These are phyloP conservation scores for Macroramphosus scolopax DNA, from an alignment of 2,797 vertebrate genomes.

Conservation along the genomic window DNA sequence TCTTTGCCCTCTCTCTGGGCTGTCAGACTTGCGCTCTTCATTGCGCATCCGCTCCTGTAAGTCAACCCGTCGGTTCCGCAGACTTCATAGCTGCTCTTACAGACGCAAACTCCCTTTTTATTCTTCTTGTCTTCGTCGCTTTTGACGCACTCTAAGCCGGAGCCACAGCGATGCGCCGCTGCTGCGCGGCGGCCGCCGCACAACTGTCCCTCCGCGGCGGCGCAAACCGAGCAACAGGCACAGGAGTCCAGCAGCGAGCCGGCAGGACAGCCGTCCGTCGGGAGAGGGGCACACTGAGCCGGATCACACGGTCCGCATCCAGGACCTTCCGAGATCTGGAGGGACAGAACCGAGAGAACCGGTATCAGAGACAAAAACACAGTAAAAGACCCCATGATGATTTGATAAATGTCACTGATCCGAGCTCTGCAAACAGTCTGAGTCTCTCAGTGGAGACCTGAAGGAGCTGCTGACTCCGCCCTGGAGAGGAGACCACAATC, in stretches of 20 bases:
- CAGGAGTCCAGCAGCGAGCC: conserved; percentile 78
- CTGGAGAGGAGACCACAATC: no score
- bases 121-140: conserved; percentile 75
- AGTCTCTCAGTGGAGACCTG: no score
- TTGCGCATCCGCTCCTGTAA: conserved; percentile 82
- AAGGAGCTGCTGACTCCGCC: no score
- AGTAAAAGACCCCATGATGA: conserved; percentile 24
- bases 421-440: neutral
- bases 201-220: conserved; percentile 78
- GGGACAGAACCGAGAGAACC: conserved; percentile 11
- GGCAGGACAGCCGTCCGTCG: conserved; percentile 73
- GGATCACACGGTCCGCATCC: conserved; percentile 74
- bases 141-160: conserved; percentile 85
- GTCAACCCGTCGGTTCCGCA: conserved; percentile 85
- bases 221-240: conserved; percentile 84
- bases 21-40: conserved; percentile 79
- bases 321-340: conserved; percentile 24
- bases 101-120: conserved; percentile 80
- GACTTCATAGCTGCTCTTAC: conserved; percentile 85
- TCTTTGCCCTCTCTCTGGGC: conserved; percentile 70
- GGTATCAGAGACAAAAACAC: conserved; percentile 25
- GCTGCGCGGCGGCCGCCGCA: conserved; percentile 75
- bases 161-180: conserved; percentile 78
- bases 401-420: neutral
- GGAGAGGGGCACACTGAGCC: conserved; percentile 73